A percentile compares a stretch with the other conserved stretches of the same genome.
phyloP scores from a whole-genome alignment of 2,888 invertebrate species.

The Cephus runcator region DNA sequence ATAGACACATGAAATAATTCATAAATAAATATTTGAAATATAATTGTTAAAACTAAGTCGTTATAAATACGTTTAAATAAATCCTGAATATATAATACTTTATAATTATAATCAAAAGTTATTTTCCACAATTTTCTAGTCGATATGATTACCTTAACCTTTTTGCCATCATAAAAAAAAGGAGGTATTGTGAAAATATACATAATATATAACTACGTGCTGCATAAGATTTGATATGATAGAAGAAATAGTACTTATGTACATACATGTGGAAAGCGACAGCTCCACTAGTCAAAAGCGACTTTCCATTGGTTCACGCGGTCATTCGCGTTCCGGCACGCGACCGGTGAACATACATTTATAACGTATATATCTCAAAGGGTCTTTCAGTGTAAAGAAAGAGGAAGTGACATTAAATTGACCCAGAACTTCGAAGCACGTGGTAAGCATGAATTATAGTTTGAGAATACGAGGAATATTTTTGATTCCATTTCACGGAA shows the following conservation, averaged over 20 bases:
- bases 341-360: conserved; percentile 31
- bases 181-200: too few species aligned
- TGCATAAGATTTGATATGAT: too few species aligned
- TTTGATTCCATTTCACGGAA: background rate
- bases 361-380: conserved; percentile 4
- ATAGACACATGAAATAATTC: too few species aligned
- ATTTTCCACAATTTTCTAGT: too few species aligned
- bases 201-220: too few species aligned
- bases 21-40: too few species aligned
- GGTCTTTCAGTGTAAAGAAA: background rate
- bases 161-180: too few species aligned
- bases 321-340: conserved; percentile 44
- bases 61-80: too few species aligned
- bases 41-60: too few species aligned
- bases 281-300: conserved; percentile 40
- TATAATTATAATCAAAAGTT: too few species aligned
- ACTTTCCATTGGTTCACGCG: conserved; percentile 44
- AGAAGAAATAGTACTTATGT: background rate
- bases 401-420: background rate
- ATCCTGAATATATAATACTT: too few species aligned
- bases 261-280: conserved; percentile 1
- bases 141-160: too few species aligned
- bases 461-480: background rate
- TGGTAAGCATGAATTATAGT: conserved; percentile 23
- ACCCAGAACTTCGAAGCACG: conserved; percentile 24